phyloP scores from a whole-genome alignment of 2,888 invertebrate genomes.

The Mycalesis mineus region DNA sequence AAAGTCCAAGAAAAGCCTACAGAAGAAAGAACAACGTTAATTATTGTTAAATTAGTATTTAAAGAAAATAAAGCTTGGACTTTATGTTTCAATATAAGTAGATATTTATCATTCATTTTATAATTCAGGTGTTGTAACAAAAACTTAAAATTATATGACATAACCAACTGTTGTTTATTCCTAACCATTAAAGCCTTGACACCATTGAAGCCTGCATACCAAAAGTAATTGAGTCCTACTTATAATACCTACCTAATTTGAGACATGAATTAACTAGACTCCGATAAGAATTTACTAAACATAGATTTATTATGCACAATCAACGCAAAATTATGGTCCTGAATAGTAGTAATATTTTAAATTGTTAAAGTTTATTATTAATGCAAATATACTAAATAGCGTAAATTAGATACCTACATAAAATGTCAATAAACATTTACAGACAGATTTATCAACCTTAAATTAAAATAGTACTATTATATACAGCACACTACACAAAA shows the following conservation, averaged over 20 bases:
- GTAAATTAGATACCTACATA: too few species aligned
- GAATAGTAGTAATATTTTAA: background rate
- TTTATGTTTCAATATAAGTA: too few species aligned
- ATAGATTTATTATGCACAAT: background rate
- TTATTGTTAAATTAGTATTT: too few species aligned
- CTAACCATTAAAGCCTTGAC: conserved; percentile 36
- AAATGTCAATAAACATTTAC: too few species aligned
- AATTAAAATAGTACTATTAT: too few species aligned
- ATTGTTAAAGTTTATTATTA: background rate
- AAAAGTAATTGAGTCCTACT: conserved; percentile 34
- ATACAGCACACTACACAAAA: too few species aligned
- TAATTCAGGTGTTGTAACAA: background rate
- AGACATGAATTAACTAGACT: conserved; percentile 14
- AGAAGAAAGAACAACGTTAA: too few species aligned
- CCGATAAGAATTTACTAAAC: background rate
- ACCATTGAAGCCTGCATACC: conserved; percentile 38
- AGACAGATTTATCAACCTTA: too few species aligned
- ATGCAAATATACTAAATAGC: background rate
- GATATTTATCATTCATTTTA: too few species aligned
- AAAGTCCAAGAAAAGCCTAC: too few species aligned
- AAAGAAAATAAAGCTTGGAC: too few species aligned
- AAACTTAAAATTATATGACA: background rate
- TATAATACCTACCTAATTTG: conserved; percentile 34
- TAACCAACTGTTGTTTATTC: background rate
- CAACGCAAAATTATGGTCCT: background rate